Base-by-base conservation (phyloP, 2,113 vertebrate genomes). In the Hucho hucho region DNA sequence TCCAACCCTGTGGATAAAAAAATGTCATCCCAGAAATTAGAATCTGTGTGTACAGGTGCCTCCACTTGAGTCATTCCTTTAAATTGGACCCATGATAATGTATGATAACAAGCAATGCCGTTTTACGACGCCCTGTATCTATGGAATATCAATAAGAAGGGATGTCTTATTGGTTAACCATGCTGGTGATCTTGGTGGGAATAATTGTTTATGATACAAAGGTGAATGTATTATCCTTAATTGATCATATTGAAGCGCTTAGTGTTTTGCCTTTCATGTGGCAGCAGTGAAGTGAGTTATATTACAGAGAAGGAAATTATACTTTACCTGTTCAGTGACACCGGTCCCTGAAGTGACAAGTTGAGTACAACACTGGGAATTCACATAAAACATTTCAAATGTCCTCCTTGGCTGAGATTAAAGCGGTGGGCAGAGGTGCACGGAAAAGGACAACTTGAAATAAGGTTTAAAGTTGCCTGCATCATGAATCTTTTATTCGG, bases 401-500 rank as follows among this genome's bases (percentile, higher is more conserved):
- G 28, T 70, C 18, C 64, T 53, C 46, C 6, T 61, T 68, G 32
- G 25, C 64, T 14, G 6, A 74, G 24, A 22, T 43, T 46, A 64
- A 22, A 73, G 24, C 3, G 13, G 56, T 16, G 24, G 20, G 70
- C 22, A 49, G 37, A 12, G 0, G 59, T 64, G 53, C 26, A 5
- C 32, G 14, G 12, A 22, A 61, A 53, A 53, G 4, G 5, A 29
- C 6, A 9, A 67, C 3, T 72, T 63, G 53, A 81, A 82, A 78
- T 65, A 69, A 43, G 77, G 9, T 68, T 64, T 59, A 64, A 56
- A 65, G 71, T 68, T 79, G 66, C 47, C 53, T 20, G 63, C 73
- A 73, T 81, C 73, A 72, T 81, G 67, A 77, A 84, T 84, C 73
- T 86, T 77, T 81, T 76, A 73, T 77, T 69, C 67, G 25, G 68